Conservation (phyloP, 2,888 invertebrate genomes). For the Pollenia labialis region DNA sequence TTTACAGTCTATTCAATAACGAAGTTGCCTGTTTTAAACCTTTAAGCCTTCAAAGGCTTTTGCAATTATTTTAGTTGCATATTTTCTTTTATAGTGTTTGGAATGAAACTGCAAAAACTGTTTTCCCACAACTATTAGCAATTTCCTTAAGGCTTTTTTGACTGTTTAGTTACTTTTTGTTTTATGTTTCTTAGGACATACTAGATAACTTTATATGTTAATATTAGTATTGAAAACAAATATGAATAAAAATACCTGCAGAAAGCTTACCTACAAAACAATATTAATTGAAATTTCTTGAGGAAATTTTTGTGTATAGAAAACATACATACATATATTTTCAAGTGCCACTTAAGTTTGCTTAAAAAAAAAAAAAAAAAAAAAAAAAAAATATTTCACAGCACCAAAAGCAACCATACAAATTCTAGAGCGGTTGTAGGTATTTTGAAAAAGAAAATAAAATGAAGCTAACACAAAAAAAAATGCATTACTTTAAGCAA, state of each 20-base stretch:
- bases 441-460: too few relatives aligned
- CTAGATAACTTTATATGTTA: background rate
- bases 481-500: too few relatives aligned
- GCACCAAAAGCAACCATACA: too few relatives aligned
- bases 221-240: background rate
- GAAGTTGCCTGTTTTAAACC: background rate
- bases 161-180: background rate
- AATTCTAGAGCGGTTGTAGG: too few relatives aligned
- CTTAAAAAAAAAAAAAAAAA: background rate
- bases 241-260: background rate
- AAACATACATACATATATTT: background rate
- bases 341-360: constrained; percentile 29
- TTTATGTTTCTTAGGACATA: background rate
- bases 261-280: constrained; percentile 25
- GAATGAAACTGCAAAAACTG: background rate
- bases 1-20: background rate
- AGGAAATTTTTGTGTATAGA: constrained; percentile 22
- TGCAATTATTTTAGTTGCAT: background rate
- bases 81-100: background rate
- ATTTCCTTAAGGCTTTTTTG: constrained; percentile 19
- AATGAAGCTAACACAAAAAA: too few relatives aligned
- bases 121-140: constrained; percentile 21
- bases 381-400: too few relatives aligned
- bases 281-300: constrained; percentile 31
- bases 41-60: background rate